Evolutionary conservation across 2,888 invertebrate genomes (phyloP).

Genomic region (Leucophenga montana): DNA sequence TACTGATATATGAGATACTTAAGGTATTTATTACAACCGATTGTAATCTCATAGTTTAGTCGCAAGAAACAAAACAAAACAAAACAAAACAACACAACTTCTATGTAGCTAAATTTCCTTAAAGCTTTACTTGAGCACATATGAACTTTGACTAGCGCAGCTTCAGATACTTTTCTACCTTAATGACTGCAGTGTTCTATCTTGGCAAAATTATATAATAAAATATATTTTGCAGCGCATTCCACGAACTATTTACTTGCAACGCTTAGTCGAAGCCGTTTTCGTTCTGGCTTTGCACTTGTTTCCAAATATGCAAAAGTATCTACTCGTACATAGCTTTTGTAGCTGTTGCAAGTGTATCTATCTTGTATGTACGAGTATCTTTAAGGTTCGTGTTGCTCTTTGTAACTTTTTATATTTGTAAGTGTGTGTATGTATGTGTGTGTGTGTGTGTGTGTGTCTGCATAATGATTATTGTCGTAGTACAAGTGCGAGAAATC

Average conservation of each 20-base stretch:
- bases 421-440: constrained; percentile 42
- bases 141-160: constrained; percentile 32
- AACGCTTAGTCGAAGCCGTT: constrained; percentile 51
- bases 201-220: constrained; percentile 54
- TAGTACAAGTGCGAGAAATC: constrained; percentile 71
- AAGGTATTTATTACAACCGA: constrained; percentile 71
- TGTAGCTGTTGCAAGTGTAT: neutral
- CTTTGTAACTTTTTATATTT: neutral
- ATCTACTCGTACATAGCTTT: neutral
- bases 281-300: constrained; percentile 54
- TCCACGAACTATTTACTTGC: neutral
- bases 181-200: constrained; percentile 2
- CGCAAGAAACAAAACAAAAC: neutral
- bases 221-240: constrained; percentile 41
- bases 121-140: constrained; percentile 26
- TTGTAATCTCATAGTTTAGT: constrained; percentile 62
- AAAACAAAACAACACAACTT: constrained; percentile 22
- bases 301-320: constrained; percentile 66
- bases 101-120: neutral
- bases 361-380: no score
- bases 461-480: constrained; percentile 66
- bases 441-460: constrained; percentile 48
- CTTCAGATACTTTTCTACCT: constrained; percentile 20
- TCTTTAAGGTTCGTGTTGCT: neutral
- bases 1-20: constrained; percentile 70